Base-by-base conservation (phyloP, 2,888 invertebrate genomes). In the Zonitis immaculata region DNA sequence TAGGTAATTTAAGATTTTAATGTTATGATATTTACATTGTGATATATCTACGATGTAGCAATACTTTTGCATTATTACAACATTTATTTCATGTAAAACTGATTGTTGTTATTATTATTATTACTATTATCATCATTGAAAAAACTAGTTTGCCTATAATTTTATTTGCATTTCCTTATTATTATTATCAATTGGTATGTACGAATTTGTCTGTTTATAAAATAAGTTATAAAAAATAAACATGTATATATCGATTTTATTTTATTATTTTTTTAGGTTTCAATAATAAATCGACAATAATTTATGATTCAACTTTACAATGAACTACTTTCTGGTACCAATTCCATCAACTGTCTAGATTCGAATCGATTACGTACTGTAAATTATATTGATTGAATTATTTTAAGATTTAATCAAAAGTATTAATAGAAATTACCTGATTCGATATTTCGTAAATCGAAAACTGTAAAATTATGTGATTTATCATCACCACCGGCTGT, bases 401-500 rank as follows among this genome's bases (percentile, higher is more conserved):
- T n/a, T n/a, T n/a, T n/a, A n/a, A n/a, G n/a, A n/a, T 14, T 20
- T 48, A 51, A 55, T 54, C 57, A 51, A 52, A 50, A 48, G 20
- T 44, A 51, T 32, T 39, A 64, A 58, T n/a, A n/a, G n/a, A n/a
- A n/a, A n/a, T n/a, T 67, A 87, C 87, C 83, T 63, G 79, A 75
- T 42, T 83, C 79, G 65, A 78, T 80, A 59, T 78, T 74, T 27
- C 78, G 74, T 30, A 88, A 77, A 75, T 89, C 83, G 61, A 83
- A 78, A 12, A 91, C 79, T 58, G 85, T 82, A 57, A 89, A 85
- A 73, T 85, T 88, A 68, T 87, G 80, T 48, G 85, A 82, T 66
- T 87, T 88, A 70, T 89, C 89, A 72, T 92, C 91, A 0, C 95
- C 95, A 35, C 95, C 95, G 49, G 88, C 77, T 9, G 88, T 88